Evolutionary conservation across 1,140 invertebrate genomes (phyloP).

Genomic region (Brachionus angularis): DNA sequence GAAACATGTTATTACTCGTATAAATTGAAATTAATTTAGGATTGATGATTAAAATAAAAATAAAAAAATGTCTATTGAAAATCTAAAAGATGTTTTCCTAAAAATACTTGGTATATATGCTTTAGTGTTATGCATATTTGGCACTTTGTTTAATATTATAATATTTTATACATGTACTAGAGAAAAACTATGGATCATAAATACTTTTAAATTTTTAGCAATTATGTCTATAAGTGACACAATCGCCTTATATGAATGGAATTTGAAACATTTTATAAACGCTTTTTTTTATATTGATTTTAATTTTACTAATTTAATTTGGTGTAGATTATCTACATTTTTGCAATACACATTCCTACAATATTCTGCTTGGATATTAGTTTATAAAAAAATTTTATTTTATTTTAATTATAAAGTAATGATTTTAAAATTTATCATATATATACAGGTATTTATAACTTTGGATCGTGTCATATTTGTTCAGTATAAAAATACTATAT

Average conservation of each 20-base stretch:
- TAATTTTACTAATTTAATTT: constrained; percentile 1
- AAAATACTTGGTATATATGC: constrained; percentile 27
- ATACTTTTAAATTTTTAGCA: constrained; percentile 14
- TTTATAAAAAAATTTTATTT: too few species aligned
- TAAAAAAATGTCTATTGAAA: too few species aligned
- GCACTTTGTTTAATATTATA: not conserved
- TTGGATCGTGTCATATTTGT: too few species aligned
- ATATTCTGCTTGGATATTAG: constrained; percentile 31
- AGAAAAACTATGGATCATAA: not conserved
- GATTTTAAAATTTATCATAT: too few species aligned
- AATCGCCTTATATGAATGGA: constrained; percentile 23
- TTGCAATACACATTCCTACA: constrained; percentile 3
- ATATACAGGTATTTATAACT: too few species aligned
- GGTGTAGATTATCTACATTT: constrained; percentile 21
- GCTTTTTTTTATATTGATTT: constrained; percentile 36
- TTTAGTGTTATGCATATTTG: constrained; percentile 1
- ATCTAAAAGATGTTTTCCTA: not conserved
- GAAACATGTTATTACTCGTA: too few species aligned
- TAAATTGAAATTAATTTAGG: too few species aligned
- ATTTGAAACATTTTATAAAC: constrained; percentile 35
- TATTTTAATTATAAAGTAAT: too few species aligned
- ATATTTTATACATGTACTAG: constrained; percentile 9
- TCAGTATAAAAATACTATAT: too few species aligned
- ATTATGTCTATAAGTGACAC: not conserved
- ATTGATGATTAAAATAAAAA: too few species aligned